phyloP scores from a whole-genome alignment of 2,888 invertebrate species.

The Plagodis dolabraria region DNA sequence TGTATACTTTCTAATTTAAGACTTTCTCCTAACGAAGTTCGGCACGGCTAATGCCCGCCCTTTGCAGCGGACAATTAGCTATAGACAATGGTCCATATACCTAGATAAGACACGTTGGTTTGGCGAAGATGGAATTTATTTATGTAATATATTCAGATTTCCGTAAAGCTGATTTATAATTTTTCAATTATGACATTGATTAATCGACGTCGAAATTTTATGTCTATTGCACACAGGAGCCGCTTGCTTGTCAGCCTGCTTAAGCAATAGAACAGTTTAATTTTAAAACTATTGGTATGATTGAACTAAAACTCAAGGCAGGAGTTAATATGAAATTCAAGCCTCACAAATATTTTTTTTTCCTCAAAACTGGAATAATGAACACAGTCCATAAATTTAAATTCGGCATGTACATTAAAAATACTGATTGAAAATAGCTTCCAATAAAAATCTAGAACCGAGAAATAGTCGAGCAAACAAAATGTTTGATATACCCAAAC shows the following conservation, averaged over 20 bases:
- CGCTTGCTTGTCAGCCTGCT: too few species aligned
- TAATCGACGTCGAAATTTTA: too few species aligned
- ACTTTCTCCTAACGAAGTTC: constrained; percentile 72
- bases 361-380: too few species aligned
- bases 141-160: neutral
- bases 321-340: too few species aligned
- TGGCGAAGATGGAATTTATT: neutral
- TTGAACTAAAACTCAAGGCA: too few species aligned
- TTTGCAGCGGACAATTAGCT: constrained; percentile 63
- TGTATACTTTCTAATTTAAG: constrained; percentile 71
- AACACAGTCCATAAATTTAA: too few species aligned
- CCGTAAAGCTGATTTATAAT: neutral
- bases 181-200: too few species aligned
- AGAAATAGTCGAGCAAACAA: constrained; percentile 20
- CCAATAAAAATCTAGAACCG: too few species aligned
- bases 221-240: too few species aligned
- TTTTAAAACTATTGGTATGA: too few species aligned
- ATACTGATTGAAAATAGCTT: neutral
- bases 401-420: neutral
- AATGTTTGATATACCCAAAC: constrained; percentile 21
- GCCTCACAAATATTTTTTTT: too few species aligned
- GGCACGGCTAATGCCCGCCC: constrained; percentile 62
- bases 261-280: too few species aligned
- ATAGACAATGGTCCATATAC: constrained; percentile 42
- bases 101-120: constrained; percentile 26